These are phyloP conservation scores for Hermaeophaga mercurialis DNA, from an alignment of 2,888 invertebrate species.

Conservation along the genomic window DNA sequence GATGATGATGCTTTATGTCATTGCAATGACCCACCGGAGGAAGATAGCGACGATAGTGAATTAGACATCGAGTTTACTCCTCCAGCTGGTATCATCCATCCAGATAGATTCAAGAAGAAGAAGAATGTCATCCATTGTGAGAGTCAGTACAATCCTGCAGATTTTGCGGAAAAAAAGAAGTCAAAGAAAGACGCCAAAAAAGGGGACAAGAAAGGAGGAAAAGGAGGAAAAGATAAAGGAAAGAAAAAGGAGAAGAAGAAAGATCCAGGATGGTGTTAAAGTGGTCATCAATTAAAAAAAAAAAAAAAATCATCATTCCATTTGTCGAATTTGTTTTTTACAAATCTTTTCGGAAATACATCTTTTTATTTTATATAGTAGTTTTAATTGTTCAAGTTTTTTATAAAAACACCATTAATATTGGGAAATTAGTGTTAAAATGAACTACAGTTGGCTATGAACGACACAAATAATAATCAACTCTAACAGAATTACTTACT, in stretches of 20 bases:
- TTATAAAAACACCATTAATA: too few species aligned
- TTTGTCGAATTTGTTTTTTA: conserved; percentile 2
- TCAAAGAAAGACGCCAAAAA: conserved; percentile 29
- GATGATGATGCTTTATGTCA: conserved; percentile 37
- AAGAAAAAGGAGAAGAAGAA: conserved; percentile 9
- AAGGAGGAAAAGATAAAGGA: conserved; percentile 29
- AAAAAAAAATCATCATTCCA: neutral
- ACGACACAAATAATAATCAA: too few species aligned
- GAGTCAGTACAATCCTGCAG: conserved; percentile 66
- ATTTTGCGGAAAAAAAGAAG: conserved; percentile 49
- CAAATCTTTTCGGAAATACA: too few species aligned
- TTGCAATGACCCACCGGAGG: conserved; percentile 37
- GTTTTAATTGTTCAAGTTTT: neutral
- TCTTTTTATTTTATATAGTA: too few species aligned
- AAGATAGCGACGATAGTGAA: conserved; percentile 64
- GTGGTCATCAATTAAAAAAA: too few species aligned
- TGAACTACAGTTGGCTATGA: too few species aligned
- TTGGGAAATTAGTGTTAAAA: too few species aligned
- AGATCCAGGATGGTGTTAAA: neutral
- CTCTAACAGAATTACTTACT: conserved; percentile 31
- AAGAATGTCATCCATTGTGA: conserved; percentile 62
- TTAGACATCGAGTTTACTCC: conserved; percentile 75
- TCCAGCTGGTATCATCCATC: conserved; percentile 70
- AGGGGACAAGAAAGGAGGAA: conserved; percentile 27
- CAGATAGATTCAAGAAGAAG: conserved; percentile 59